Conservation (phyloP, 2,797 vertebrate genomes). For the Falco cherrug region DNA sequence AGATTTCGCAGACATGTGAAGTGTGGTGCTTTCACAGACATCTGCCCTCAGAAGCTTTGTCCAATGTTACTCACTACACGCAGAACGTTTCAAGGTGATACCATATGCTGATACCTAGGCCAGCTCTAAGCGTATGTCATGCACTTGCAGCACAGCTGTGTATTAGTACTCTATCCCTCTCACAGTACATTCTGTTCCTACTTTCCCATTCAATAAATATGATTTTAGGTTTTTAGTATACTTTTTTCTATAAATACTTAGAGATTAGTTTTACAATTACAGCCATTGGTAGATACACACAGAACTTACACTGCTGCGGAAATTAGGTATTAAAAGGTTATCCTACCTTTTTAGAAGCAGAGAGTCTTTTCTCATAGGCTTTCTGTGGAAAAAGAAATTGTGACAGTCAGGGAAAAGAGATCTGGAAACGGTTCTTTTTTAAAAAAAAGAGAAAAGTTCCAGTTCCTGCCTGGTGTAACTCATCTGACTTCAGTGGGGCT, state of each 20-base stretch:
- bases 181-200: background rate
- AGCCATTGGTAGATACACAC: background rate
- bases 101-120: background rate
- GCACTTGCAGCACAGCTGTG: background rate
- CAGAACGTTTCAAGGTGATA: background rate
- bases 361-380: constrained; percentile 59
- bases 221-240: background rate
- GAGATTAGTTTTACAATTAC: background rate
- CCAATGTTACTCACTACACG: background rate
- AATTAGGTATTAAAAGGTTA: constrained; percentile 19
- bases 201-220: background rate
- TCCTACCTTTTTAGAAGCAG: constrained; percentile 70
- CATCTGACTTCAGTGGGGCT: constrained; percentile 49
- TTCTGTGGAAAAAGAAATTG: constrained; percentile 62
- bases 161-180: background rate
- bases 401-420: constrained; percentile 30
- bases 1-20: background rate
- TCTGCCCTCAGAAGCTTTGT: background rate
- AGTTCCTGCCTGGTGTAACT: constrained; percentile 43
- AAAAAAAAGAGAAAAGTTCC: background rate
- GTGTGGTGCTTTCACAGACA: background rate
- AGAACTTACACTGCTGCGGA: background rate
- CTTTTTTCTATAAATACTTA: background rate
- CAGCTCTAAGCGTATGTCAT: background rate
- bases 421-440: background rate